Base-by-base conservation (phyloP, 2,113 vertebrate genomes). In the Prolemur simus region DNA sequence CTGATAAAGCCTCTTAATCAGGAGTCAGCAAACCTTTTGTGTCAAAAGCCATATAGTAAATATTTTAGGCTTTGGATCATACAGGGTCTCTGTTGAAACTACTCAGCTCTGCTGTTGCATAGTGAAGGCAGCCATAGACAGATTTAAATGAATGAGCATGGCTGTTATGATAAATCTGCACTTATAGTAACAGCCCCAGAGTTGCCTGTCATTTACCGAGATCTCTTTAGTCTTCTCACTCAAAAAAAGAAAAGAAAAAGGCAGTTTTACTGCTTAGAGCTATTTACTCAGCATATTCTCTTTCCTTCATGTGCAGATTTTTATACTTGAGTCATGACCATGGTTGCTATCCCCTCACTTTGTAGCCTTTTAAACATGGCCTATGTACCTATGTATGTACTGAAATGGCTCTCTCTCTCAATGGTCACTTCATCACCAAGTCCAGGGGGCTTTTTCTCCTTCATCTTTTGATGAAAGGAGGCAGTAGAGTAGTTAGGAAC, bases 51-150 rank as follows among this genome's bases (percentile, higher is more conserved):
- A 27, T 3, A n/a, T 17, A 56, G 85, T 80, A n/a, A 73, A 37
- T 80, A 25, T 45, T 76, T 66, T 15, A 17, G 34, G 39, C 13
- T 81, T 69, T 76, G 14, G 2, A 25, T 23, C 54, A 15, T 17
- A 3, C 1, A 6, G 29, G 47, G 32, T 29, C 9, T 49, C 21
- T 8, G 3, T 27, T 32, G n/a, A 17, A 54, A 2, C 52, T 23
- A 4, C 15, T 12, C 11, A 23, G 2, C 73, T 85, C 9, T 77
- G 52, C 45, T 29, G 0, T 9, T 21, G 11, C 4, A 15, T n/a
- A 3, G 18, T 0, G 0, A 20, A 20, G 49, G n/a, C 11, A 3
- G 27, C n/a, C 23, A 0, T 2, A 29, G 34, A 14, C 39, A 32
- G 6, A 8, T 13, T 20, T 56, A 11, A 10, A 8, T 49, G 49